These are phyloP conservation scores for Umimayanthus kanabou DNA, from an alignment of 92 coral and sea anemone genomes.

Conservation along the genomic window DNA sequence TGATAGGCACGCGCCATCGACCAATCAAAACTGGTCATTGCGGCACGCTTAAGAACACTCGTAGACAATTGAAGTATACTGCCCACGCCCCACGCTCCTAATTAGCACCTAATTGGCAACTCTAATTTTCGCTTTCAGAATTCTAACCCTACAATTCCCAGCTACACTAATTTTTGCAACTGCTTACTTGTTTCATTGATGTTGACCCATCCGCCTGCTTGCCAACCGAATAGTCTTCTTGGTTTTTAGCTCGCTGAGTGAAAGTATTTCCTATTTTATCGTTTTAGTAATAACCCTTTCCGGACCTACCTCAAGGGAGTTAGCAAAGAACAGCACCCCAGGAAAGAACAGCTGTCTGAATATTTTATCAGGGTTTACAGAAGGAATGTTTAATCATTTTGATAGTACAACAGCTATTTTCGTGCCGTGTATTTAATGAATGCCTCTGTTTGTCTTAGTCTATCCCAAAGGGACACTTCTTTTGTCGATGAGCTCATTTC, in stretches of 20 bases:
- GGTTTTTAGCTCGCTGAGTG: neutral
- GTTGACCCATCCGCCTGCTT: neutral
- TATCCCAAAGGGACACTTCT: constrained; percentile 38
- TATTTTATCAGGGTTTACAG: constrained; percentile 70
- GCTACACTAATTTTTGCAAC: constrained; percentile 30
- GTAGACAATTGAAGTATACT: constrained; percentile 72
- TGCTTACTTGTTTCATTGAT: neutral
- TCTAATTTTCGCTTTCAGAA: constrained; percentile 69
- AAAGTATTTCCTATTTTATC: neutral
- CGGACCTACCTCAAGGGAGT: constrained; percentile 58
- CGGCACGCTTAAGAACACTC: constrained; percentile 73
- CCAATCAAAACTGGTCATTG: constrained; percentile 62
- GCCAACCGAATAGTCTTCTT: constrained; percentile 8
- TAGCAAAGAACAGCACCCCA: constrained; percentile 49
- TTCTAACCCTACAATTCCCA: constrained; percentile 39
- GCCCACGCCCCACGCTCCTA: constrained; percentile 77
- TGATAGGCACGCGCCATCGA: constrained; percentile 52
- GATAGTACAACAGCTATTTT: constrained; percentile 62
- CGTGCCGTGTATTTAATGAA: constrained; percentile 48
- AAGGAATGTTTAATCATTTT: constrained; percentile 75
- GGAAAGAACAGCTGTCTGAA: constrained; percentile 68
- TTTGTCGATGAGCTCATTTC: constrained; percentile 31
- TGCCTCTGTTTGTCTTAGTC: constrained; percentile 51
- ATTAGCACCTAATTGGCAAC: constrained; percentile 92
- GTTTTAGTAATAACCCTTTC: constrained; percentile 5